A percentile compares a stretch with the other conserved stretches of the same genome.
These are phyloP conservation scores for Crotalus horridus DNA, from an alignment of 2,113 vertebrate genomes.

Conservation along the genomic window DNA sequence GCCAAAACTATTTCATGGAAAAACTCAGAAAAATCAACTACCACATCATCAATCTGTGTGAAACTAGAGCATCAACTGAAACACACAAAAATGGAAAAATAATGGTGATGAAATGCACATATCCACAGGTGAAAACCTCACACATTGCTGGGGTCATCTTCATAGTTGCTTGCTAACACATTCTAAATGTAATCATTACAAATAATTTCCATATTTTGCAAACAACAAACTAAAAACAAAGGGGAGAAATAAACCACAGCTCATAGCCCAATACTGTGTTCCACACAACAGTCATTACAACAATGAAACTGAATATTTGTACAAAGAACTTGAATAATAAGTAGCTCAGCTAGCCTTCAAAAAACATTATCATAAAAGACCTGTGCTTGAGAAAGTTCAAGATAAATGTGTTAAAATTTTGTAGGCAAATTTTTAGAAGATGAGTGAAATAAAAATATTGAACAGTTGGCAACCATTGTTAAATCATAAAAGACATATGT, in stretches of 20 bases:
- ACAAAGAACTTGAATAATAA: background rate
- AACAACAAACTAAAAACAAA: background rate
- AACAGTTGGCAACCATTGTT: background rate
- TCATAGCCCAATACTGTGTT: background rate
- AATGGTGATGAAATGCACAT: background rate
- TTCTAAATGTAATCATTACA: background rate
- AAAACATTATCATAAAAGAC: background rate
- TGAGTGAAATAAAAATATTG: background rate
- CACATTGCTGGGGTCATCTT: background rate
- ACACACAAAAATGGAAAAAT: background rate
- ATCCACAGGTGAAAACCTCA: no score
- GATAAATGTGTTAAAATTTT: background rate
- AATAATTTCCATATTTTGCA: background rate
- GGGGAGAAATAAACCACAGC: background rate
- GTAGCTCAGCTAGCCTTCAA: background rate
- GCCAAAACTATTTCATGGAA: background rate
- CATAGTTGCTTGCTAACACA: background rate
- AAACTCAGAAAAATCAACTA: background rate
- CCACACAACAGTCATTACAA: background rate
- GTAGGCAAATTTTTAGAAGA: background rate
- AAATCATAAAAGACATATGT: background rate
- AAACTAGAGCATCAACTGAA: background rate
- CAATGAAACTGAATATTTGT: background rate
- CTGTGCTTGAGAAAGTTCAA: background rate
- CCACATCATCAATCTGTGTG: background rate